phyloP scores from a whole-genome alignment of 2,888 invertebrate genomes.

The Tetanocera ferruginea region DNA sequence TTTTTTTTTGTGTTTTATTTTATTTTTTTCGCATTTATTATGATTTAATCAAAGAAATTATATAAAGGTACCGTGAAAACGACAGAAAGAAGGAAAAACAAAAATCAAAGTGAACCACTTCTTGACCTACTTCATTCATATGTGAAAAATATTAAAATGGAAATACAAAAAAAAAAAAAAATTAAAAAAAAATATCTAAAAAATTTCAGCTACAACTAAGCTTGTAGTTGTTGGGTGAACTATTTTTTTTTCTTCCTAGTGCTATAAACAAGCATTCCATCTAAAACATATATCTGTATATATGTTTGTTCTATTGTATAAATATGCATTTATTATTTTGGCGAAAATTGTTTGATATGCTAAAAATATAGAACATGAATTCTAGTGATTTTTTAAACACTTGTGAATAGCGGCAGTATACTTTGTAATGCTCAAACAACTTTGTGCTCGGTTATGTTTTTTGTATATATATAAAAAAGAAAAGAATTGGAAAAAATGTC shows the following conservation, averaged over 20 bases:
- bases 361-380: too few species aligned
- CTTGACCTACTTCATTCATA: slow-evolving; percentile 24
- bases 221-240: background rate
- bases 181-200: background rate
- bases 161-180: slow-evolving; percentile 4
- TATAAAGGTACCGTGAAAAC: slow-evolving; percentile 6
- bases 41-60: slow-evolving; percentile 40
- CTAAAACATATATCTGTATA: too few species aligned
- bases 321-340: too few species aligned
- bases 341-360: too few species aligned
- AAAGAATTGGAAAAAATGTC: too few species aligned
- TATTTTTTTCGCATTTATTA: slow-evolving; percentile 31
- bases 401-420: too few species aligned
- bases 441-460: too few species aligned
- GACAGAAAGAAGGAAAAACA: background rate
- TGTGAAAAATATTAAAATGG: slow-evolving; percentile 17
- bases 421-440: too few species aligned
- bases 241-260: background rate
- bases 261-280: background rate
- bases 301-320: too few species aligned
- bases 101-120: slow-evolving; percentile 17
- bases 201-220: background rate
- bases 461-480: too few species aligned
- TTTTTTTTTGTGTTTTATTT: slow-evolving; percentile 30
- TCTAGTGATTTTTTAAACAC: too few species aligned